Conservation (phyloP, 2,888 invertebrate species). For the Epiperipatus broadwayi region DNA sequence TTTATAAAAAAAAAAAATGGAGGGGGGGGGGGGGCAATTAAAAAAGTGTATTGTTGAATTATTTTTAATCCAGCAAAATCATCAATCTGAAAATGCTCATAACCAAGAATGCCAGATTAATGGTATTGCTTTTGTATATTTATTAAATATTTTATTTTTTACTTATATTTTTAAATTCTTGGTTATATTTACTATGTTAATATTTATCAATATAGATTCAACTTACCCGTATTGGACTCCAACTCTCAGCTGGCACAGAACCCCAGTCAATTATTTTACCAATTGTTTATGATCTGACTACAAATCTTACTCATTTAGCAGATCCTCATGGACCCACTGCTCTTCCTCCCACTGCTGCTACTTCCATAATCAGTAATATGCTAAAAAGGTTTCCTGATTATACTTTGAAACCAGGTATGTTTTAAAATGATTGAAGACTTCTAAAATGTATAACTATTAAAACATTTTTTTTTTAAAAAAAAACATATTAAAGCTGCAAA, state of each 20-base stretch:
- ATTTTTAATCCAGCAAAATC: too few species aligned
- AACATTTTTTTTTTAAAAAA: background rate
- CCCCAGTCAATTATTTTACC: slow-evolving; percentile 60
- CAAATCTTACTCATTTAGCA: slow-evolving; percentile 65
- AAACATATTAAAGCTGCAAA: too few species aligned
- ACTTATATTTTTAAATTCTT: slow-evolving; percentile 12
- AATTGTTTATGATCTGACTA: slow-evolving; percentile 66
- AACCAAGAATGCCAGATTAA: too few species aligned
- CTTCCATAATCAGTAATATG: slow-evolving; percentile 22
- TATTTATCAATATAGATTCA: slow-evolving; percentile 39
- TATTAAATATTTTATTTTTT: slow-evolving; percentile 15
- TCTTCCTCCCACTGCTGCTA: slow-evolving; percentile 19
- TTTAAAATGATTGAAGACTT: background rate
- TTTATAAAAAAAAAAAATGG: too few species aligned
- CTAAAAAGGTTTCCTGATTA: slow-evolving; percentile 26
- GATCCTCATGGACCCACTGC: slow-evolving; percentile 39
- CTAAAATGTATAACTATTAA: background rate
- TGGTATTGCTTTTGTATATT: slow-evolving; percentile 30
- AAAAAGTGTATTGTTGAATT: too few species aligned
- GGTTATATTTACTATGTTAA: background rate
- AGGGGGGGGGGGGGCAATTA: too few species aligned
- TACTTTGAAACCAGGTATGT: slow-evolving; percentile 21
- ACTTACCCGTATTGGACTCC: slow-evolving; percentile 42
- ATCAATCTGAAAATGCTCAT: too few species aligned
- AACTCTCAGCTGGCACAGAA: slow-evolving; percentile 38